Base-by-base conservation (phyloP, 37 sponge, comb jelly and placozoan genomes). In the Oscarella lobularis region DNA sequence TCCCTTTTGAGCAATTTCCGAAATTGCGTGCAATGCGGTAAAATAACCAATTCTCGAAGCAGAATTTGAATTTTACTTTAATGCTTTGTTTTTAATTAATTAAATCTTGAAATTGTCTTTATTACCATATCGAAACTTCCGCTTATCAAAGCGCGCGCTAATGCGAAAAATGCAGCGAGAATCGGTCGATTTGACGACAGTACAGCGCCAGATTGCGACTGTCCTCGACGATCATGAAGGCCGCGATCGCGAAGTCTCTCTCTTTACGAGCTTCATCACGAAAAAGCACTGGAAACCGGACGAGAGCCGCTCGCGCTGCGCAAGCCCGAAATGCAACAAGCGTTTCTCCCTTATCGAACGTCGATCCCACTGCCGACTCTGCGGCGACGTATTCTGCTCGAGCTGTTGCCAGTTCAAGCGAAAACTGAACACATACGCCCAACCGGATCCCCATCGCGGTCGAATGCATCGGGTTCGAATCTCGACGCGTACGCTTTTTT, bases 241-340 rank as follows among this genome's bases (percentile, higher is more conserved):
- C 9, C 14, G 14, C 9, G 60, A 48, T 20, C 60, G 60, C 9
- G 60, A 48, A 9, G 60, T 48, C 60, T 27, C 14, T 20, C 20
- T 48, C 14, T 48, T 48, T 20, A 48, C 9, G 14, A 9, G 20
- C 14, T 27, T 20, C 20, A 20, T 68, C 31, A 68, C 6, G 29
- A 68, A 20, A 35, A 68, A 20, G 31, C 71, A 68, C 31, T 68
- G 71, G 71, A 68, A 68, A 20, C 5, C 71, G 71, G 29, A 68
- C 6, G 71, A 68, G 71, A 68, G 35, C 5, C 31, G 71, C 31
- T 34, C 31, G 6, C 33, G 71, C 71, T 68, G 71, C 31, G 31
- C 71, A 5, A 68, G 33, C 33, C 4, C 6, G 31, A 14, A 5
- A 4, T 68, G 71, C 31, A 20, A 20, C 5, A 68, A 68, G 71